phyloP scores from a whole-genome alignment of 2,888 invertebrate genomes.

The Dolichopus griseipennis region DNA sequence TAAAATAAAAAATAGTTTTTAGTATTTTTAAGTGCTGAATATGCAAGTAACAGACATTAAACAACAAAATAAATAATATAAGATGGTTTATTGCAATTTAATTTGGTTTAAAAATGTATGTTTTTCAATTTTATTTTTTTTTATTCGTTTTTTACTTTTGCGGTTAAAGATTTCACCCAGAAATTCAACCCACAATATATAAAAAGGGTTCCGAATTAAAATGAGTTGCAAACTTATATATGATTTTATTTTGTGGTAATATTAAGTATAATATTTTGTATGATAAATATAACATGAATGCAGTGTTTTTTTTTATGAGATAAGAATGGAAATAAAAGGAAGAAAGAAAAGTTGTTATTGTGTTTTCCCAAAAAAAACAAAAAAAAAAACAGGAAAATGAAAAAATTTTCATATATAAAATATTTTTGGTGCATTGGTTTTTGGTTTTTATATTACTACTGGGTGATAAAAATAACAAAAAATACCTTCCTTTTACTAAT shows the following conservation, averaged over 20 bases:
- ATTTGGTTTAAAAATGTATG: background rate
- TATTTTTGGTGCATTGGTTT: constrained; percentile 2
- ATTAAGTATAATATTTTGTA: background rate
- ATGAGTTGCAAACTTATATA: background rate
- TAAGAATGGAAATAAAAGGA: background rate
- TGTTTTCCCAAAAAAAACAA: too few relatives aligned
- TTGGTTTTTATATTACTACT: background rate
- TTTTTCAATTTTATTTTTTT: background rate
- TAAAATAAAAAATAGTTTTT: too few relatives aligned
- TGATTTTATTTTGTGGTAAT: background rate
- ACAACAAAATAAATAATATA: too few relatives aligned
- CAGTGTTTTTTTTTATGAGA: constrained; percentile 1
- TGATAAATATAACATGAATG: background rate
- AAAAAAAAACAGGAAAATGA: background rate
- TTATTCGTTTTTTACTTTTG: background rate
- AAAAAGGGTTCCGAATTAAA: background rate
- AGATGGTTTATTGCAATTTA: background rate
- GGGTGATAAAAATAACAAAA: too few relatives aligned
- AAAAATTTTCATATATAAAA: background rate
- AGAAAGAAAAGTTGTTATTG: too few relatives aligned
- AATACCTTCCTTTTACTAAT: too few relatives aligned
- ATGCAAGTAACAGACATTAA: background rate
- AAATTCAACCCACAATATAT: too few relatives aligned
- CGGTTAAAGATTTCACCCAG: background rate
- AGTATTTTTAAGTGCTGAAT: background rate